Base-by-base conservation (phyloP, 2,888 invertebrate species). In the Apeira syringaria region DNA sequence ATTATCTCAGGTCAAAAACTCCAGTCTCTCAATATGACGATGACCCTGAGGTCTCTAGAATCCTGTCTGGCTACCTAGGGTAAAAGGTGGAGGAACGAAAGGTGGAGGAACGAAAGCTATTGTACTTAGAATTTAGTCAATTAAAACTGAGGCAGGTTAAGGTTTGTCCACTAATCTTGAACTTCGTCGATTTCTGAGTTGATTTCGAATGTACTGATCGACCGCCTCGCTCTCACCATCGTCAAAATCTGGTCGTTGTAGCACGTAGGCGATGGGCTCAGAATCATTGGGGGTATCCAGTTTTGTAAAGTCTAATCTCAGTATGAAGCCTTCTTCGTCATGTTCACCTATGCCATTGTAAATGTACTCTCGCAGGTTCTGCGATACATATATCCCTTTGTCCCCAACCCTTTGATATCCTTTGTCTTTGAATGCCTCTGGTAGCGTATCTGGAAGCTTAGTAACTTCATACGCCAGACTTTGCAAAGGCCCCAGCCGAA, bases 351-450 rank as follows among this genome's bases (percentile, higher is more conserved):
- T 36, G 1, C 59, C 51, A 10, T 61, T 7, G 13, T 54, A 59
- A 0, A 75, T 41, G 36, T 61, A 77, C 6, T 73, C 53, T 0
- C 65, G 49, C 1, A 79, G 33, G 30, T 64, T 70, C 5, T 59
- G 55, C 0, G 80, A 74, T 2, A 73, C 3, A 40, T 70, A 79
- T 10, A 66, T 55, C 1, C 70, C 74, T 0, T 62, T 30, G 40
- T 67, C 40, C 0, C 61, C 69, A 2, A n/a, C 8, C 30, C 33
- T n/a, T 5, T 29, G 29, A 17, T 44, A 44, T 2, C 32, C 18
- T 1, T 20, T 54, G 34, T 5, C 49, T 56, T 22, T 25, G 47
- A 37, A 68, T 55, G 6, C 64, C 6, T 71, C 58, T 2, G 59
- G 2, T 4, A 51, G 13, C 26, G 68, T 64, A 6, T 56, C 47